Evolutionary conservation across 92 coral and sea anemone genomes (phyloP).

Genomic region (Desmophyllum pertusum): DNA sequence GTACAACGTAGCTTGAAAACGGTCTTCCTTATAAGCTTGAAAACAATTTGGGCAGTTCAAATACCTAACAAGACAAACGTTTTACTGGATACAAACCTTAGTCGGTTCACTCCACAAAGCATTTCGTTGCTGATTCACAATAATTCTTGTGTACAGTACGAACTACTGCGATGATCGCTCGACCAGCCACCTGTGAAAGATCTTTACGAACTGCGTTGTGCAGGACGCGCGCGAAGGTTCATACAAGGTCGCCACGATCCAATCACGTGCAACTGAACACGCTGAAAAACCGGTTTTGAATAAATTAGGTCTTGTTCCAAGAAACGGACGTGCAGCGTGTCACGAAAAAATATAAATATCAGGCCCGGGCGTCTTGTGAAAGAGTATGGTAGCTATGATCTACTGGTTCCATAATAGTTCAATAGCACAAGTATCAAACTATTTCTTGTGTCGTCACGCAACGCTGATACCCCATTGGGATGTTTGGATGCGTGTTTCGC

Average conservation of each 20-base stretch:
- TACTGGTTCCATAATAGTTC: background rate
- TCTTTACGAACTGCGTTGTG: background rate
- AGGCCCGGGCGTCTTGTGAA: too few species aligned
- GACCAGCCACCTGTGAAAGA: background rate
- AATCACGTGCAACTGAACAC: conserved; percentile 41
- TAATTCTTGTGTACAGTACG: background rate
- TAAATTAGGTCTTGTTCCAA: background rate
- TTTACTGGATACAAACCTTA: conserved; percentile 21
- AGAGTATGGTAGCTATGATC: too few species aligned
- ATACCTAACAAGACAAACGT: background rate
- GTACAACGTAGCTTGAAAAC: background rate
- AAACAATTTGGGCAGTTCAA: background rate
- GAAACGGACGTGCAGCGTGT: background rate
- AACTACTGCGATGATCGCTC: background rate
- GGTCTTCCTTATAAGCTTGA: background rate
- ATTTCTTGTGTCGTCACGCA: background rate
- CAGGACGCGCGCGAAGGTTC: background rate
- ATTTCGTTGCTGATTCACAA: conserved; percentile 24
- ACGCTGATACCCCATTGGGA: too few species aligned
- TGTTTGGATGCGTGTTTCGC: background rate
- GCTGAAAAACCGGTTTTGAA: conserved; percentile 27
- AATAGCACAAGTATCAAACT: too few species aligned
- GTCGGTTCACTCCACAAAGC: conserved; percentile 18
- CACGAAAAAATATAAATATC: background rate
- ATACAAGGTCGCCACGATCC: conserved; percentile 8